These are phyloP conservation scores for Caenorhabditis sp. DNA, from an alignment of 2,888 invertebrate genomes.

Conservation along the genomic window DNA sequence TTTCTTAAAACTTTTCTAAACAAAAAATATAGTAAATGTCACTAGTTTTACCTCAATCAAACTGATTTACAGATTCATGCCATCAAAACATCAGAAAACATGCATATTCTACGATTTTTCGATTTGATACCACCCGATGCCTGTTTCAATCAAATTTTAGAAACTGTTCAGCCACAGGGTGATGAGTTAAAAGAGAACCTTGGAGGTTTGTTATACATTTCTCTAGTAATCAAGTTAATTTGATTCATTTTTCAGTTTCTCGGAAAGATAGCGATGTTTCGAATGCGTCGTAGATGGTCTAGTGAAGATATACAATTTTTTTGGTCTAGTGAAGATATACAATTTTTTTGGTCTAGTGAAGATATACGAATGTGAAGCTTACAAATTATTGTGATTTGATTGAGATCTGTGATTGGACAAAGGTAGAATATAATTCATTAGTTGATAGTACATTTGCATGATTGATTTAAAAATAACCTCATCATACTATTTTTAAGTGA, in stretches of 20 bases:
- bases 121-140: conserved; percentile 54
- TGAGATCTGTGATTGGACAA: neutral
- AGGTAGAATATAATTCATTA: neutral
- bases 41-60: neutral
- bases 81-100: neutral
- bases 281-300: neutral
- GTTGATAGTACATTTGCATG: neutral
- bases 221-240: too few species aligned
- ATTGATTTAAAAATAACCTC: conserved; percentile 20
- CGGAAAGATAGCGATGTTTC: neutral
- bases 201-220: neutral
- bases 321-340: too few species aligned
- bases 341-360: too few species aligned
- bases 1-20: too few species aligned
- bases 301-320: too few species aligned
- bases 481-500: conserved; percentile 29
- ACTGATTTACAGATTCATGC: neutral
- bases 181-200: neutral
- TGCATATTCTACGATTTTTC: too few species aligned
- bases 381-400: too few species aligned
- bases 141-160: conserved; percentile 57
- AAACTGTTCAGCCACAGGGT: neutral
- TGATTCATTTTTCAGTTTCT: neutral
- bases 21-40: too few species aligned
- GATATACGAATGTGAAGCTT: too few species aligned